These are phyloP conservation scores for Polydrusus pterygomalis DNA, from an alignment of 2,888 invertebrate genomes.

Conservation along the genomic window DNA sequence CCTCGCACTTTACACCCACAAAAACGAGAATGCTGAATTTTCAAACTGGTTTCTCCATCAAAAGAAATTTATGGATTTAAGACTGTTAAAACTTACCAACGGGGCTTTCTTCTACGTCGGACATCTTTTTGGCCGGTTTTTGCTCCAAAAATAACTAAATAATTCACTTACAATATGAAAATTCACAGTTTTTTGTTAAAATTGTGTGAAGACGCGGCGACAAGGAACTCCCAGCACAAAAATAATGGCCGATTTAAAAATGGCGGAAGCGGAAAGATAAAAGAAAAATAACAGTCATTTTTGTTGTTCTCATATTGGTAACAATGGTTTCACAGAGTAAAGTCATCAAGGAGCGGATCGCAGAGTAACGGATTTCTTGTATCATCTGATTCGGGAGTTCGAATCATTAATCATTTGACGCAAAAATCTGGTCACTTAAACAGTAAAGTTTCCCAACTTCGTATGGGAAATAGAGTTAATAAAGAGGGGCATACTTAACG, in stretches of 20 bases:
- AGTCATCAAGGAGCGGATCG: no score
- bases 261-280: constrained; percentile 16
- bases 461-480: not conserved
- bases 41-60: not conserved
- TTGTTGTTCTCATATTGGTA: not conserved
- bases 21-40: not conserved
- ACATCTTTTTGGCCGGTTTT: constrained; percentile 6
- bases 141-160: not conserved
- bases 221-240: not conserved
- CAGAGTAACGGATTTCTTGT: no score
- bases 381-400: no score
- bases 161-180: not conserved
- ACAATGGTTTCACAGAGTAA: not conserved
- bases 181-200: not conserved
- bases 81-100: constrained; percentile 18
- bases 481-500: no score
- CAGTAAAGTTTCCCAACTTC: not conserved
- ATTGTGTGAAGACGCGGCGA: not conserved
- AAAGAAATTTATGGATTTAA: not conserved
- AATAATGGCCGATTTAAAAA: constrained; percentile 26
- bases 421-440: no score
- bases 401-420: no score
- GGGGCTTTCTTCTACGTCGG: constrained; percentile 34
- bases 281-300: not conserved
- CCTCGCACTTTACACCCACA: not conserved